These are phyloP conservation scores for Chrysolina haemoptera DNA, from an alignment of 2,888 invertebrate species.

Conservation along the genomic window DNA sequence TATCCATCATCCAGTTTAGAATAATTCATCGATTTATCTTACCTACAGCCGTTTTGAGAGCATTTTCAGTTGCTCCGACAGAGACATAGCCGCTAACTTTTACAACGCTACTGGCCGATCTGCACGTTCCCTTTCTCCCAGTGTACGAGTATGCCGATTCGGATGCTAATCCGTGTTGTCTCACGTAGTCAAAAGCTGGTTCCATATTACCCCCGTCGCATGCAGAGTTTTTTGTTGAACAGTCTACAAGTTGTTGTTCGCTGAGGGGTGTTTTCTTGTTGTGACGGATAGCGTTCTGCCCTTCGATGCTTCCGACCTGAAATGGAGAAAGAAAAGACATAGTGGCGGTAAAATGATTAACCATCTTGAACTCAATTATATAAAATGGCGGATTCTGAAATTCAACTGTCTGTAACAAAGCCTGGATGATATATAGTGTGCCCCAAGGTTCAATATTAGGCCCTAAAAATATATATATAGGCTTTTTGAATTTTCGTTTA, in stretches of 20 bases:
- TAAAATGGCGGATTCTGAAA: constrained; percentile 19
- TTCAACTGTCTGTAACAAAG: no score
- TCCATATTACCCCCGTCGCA: constrained; percentile 89
- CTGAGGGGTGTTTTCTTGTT: constrained; percentile 76
- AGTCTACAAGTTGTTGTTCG: constrained; percentile 93
- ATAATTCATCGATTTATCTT: background rate
- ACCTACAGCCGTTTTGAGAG: constrained; percentile 28
- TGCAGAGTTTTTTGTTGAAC: constrained; percentile 84
- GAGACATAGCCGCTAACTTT: background rate
- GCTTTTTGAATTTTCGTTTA: no score
- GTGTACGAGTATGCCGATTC: constrained; percentile 90
- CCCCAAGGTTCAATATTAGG: no score
- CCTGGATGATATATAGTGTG: no score
- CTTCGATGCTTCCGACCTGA: constrained; percentile 28
- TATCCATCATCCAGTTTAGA: background rate
- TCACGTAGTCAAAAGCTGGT: constrained; percentile 86
- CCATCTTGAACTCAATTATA: no score
- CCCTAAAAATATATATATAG: no score
- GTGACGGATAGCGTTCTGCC: constrained; percentile 5
- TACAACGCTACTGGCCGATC: constrained; percentile 71
- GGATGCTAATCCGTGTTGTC: constrained; percentile 87
- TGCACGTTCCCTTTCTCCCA: constrained; percentile 80
- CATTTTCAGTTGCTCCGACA: background rate
- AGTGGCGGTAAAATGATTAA: no score
- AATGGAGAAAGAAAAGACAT: no score